Evolutionary conservation across 92 coral and sea anemone genomes (phyloP).

Genomic region (Galaxea fascicularis): DNA sequence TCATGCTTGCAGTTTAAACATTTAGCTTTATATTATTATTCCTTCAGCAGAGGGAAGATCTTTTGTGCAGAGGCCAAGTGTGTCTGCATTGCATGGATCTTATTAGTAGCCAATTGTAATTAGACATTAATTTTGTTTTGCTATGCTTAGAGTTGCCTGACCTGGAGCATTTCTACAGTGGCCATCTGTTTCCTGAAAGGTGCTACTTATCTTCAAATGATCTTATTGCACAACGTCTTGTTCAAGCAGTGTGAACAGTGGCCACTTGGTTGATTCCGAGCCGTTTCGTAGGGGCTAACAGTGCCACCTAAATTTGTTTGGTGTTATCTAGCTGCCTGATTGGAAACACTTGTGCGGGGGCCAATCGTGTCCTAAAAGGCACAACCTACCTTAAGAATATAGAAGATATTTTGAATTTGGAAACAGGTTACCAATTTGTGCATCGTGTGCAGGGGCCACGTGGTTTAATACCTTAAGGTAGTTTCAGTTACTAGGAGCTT

Average conservation of each 20-base stretch:
- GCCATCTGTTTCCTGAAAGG: not conserved
- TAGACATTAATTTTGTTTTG: not conserved
- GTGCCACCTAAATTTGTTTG: too few species aligned
- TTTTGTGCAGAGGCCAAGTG: constrained; percentile 11
- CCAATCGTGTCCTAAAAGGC: not conserved
- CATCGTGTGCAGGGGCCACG: not conserved
- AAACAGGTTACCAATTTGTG: not conserved
- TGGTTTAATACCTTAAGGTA: not conserved
- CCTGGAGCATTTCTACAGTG: not conserved
- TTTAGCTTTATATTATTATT: too few species aligned
- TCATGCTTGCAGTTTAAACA: not conserved
- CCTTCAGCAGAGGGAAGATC: not conserved
- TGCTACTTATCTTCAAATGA: not conserved
- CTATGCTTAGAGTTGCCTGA: not conserved
- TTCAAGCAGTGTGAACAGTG: not conserved
- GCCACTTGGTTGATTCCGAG: too few species aligned
- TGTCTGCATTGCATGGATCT: not conserved
- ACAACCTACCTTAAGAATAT: not conserved
- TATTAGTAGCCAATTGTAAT: not conserved
- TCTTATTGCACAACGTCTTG: too few species aligned
- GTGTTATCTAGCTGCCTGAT: too few species aligned
- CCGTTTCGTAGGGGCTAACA: not conserved
- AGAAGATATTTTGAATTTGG: not conserved
- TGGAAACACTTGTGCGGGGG: not conserved
- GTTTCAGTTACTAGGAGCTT: not conserved